phyloP scores from a whole-genome alignment of 2,797 vertebrate species.

The Falco peregrinus region DNA sequence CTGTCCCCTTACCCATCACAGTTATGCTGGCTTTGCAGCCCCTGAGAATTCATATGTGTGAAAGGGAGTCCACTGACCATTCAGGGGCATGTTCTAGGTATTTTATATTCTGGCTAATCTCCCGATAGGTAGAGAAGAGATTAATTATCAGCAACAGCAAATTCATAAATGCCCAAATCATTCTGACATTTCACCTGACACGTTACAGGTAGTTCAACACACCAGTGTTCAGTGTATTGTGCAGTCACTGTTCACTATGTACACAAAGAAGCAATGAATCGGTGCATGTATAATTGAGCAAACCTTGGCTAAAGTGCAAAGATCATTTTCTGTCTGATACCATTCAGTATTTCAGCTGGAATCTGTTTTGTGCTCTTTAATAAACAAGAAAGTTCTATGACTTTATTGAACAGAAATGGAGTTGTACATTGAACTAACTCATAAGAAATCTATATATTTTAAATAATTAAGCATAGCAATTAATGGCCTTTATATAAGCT shows the following conservation, averaged over 20 bases:
- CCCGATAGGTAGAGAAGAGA: background rate
- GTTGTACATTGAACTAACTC: slow-evolving; percentile 56
- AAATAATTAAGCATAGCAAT: slow-evolving; percentile 72
- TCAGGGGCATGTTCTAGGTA: background rate
- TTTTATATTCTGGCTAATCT: background rate
- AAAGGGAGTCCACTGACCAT: background rate
- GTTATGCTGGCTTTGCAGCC: background rate
- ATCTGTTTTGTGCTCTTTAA: slow-evolving; percentile 34
- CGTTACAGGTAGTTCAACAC: background rate
- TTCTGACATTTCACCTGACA: slow-evolving; percentile 8
- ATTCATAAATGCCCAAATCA: slow-evolving; percentile 31
- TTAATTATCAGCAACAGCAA: background rate
- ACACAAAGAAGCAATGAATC: background rate
- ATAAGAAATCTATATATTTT: slow-evolving; percentile 61
- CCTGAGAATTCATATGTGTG: background rate
- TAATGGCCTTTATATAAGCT: slow-evolving; percentile 56
- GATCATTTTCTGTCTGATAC: background rate
- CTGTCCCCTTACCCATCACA: background rate
- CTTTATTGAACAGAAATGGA: slow-evolving; percentile 70
- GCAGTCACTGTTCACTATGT: background rate
- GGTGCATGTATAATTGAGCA: background rate
- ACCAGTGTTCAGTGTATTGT: background rate
- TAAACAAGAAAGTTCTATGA: slow-evolving; percentile 70
- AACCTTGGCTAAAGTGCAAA: background rate
- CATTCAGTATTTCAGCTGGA: slow-evolving; percentile 19